Evolutionary conservation across 2,888 invertebrate genomes (phyloP).

Genomic region (Sthenelais limicola): DNA sequence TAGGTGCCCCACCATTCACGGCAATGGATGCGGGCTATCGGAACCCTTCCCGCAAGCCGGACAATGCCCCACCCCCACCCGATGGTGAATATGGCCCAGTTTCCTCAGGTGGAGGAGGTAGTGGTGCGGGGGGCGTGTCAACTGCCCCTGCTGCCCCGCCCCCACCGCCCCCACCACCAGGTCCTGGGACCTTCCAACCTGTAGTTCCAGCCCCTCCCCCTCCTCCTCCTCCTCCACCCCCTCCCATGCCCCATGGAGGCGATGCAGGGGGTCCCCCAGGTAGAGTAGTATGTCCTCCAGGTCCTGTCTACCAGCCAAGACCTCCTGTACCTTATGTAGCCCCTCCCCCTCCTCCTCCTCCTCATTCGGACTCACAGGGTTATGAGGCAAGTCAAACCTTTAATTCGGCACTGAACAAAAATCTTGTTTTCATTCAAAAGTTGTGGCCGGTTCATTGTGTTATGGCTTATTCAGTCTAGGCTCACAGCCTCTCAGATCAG

Average conservation of each 20-base stretch:
- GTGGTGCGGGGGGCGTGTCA: not conserved
- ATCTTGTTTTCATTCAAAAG: no score
- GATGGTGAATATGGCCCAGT: constrained; percentile 19
- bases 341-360: not conserved
- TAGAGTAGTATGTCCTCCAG: no score
- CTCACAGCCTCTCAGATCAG: no score
- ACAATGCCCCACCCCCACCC: not conserved
- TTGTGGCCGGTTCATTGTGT: no score
- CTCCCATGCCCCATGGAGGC: no score
- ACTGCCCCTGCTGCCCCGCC: not conserved
- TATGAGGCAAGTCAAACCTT: no score
- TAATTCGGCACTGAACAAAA: no score
- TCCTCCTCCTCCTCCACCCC: not conserved
- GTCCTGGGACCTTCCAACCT: constrained; percentile 11
- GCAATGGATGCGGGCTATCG: constrained; percentile 17
- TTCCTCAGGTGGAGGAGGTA: not conserved
- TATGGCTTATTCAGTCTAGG: no score
- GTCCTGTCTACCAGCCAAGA: no score
- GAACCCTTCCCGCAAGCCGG: constrained; percentile 4
- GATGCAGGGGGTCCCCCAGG: no score
- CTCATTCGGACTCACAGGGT: not conserved
- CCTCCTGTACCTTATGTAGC: no score
- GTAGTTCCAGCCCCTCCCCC: not conserved
- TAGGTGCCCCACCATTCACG: not conserved
- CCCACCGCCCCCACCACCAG: not conserved